Evolutionary conservation across 2,888 invertebrate genomes (phyloP), one percentile per base, ranked within the genome.

Genomic region (Heliconius sara): DNA sequence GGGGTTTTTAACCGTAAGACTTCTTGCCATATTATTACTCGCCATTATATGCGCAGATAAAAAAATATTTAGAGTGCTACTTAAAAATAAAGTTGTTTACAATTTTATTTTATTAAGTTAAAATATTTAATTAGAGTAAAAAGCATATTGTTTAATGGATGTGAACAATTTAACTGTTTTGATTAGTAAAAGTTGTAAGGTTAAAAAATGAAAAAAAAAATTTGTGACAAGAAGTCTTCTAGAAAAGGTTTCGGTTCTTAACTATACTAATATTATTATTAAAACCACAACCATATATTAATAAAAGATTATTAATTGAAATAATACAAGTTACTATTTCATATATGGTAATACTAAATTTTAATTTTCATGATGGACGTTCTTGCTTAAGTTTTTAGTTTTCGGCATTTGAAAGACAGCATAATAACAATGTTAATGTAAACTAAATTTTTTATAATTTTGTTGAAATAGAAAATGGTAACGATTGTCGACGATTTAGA

Each of bases 401-500:
- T 89, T 89, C 90, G 90, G 91, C 89, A 88, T 89, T 91, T 89
- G 87, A 88, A 87, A 88, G 86, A 87, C 87, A 87, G 85, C 75
- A 83, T 85, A 86, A 86, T 83, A 84, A 90, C 90, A 91, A 92
- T 92, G 91, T 89, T 89, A 89, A 86, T 88, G 87, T 91, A 89
- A 88, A 84, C 82, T 83, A 80, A 83, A 80, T 80, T 85, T 82
- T 85, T 85, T 83, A 80, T 79, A 80, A 82, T 83, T 84, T 78
- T 83, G 83, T 82, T 86, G 84, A 84, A 85, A 86, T 85, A 87
- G 87, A 95, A 94, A 94, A 95, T 95, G 95, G 95, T 94, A 94
- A 95, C 95, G 93, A 93, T 95, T 91, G 93, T 91, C 87, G 93
- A 94, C 92, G 95, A 95, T 91, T 89, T 95, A 91, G 95, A 94